phyloP scores from a whole-genome alignment of 2,888 invertebrate species.

The Aricia artaxerxes region DNA sequence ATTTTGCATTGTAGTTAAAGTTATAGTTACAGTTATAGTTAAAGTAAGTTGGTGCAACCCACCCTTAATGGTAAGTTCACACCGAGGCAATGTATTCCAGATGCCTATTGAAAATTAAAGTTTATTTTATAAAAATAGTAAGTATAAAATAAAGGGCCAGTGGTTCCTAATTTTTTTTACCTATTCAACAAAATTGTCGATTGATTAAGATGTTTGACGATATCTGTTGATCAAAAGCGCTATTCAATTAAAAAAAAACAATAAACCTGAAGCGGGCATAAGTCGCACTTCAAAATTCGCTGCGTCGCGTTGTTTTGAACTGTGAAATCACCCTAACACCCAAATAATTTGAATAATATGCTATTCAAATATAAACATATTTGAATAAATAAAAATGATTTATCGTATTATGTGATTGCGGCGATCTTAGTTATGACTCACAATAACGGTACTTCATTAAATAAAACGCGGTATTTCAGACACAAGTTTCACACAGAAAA shows the following conservation, averaged over 20 bases:
- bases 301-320: not conserved
- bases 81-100: not conserved
- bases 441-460: constrained; percentile 24
- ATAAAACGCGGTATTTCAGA: constrained; percentile 11
- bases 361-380: constrained; percentile 20
- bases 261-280: too few species aligned
- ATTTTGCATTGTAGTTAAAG: too few species aligned
- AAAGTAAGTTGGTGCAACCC: too few species aligned
- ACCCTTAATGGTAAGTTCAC: not conserved
- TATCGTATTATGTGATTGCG: constrained; percentile 11
- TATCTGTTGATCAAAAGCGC: too few species aligned
- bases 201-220: too few species aligned
- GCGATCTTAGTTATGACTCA: constrained; percentile 27
- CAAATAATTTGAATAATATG: constrained; percentile 11
- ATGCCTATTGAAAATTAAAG: too few species aligned
- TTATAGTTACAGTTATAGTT: too few species aligned
- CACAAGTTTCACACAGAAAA: constrained; percentile 29
- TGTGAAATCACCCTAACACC: not conserved
- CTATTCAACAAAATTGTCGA: too few species aligned
- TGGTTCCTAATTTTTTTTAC: too few species aligned
- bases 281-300: not conserved
- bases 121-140: too few species aligned
- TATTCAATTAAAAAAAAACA: too few species aligned
- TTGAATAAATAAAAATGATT: constrained; percentile 30
- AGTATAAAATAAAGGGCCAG: too few species aligned